These are phyloP conservation scores for Cyprinella venusta DNA, from an alignment of 2,797 vertebrate genomes.

Conservation along the genomic window DNA sequence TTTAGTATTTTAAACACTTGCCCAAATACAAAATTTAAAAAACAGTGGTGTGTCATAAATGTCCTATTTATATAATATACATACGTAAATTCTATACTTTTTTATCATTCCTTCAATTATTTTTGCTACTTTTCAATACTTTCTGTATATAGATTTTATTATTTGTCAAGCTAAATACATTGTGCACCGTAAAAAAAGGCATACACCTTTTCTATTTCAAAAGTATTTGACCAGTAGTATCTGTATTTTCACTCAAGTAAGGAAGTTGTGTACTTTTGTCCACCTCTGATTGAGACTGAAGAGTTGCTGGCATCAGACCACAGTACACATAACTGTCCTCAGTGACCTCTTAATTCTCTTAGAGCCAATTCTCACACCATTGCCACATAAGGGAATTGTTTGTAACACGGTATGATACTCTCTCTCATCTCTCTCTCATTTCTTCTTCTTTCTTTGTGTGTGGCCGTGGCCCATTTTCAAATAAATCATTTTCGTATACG, in stretches of 20 bases:
- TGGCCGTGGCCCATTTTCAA: slow-evolving; percentile 90
- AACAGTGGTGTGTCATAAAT: background rate
- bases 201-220: too few species aligned
- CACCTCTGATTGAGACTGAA: background rate
- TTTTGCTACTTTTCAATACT: background rate
- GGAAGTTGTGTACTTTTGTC: too few species aligned
- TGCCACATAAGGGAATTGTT: slow-evolving; percentile 46
- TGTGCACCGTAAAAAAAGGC: too few species aligned
- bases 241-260: too few species aligned
- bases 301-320: background rate
- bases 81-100: too few species aligned
- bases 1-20: background rate
- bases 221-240: too few species aligned
- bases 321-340: slow-evolving; percentile 20
- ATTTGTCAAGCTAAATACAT: background rate
- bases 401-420: slow-evolving; percentile 30
- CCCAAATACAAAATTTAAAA: background rate
- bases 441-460: slow-evolving; percentile 77
- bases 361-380: slow-evolving; percentile 38
- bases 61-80: too few species aligned
- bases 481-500: slow-evolving; percentile 64
- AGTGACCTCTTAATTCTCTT: slow-evolving; percentile 8
- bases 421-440: slow-evolving; percentile 59
- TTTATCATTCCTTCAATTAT: background rate
- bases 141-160: background rate